Base-by-base conservation (phyloP, 2,113 vertebrate species). In the Anoplopoma fimbria region DNA sequence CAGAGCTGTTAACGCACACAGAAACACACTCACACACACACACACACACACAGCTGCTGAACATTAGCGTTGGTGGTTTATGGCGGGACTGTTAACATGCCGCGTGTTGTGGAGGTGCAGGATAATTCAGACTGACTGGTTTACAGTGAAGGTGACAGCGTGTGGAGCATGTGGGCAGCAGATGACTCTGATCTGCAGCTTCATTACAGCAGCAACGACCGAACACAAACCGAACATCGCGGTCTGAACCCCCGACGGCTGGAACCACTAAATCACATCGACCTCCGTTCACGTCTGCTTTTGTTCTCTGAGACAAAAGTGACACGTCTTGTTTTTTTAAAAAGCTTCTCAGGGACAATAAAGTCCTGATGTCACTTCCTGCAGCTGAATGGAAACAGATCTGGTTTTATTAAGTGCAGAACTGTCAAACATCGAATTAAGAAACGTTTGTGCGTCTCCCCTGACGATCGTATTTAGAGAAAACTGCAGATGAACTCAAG, bases 81-180 rank as follows among this genome's bases (percentile, higher is more conserved):
- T 25, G 29, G 65, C 31, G 0, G 75, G 13, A 19, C 38, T 9
- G 76, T 49, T 29, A 78, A 60, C 65, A 17, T 4, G 14, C 42
- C 4, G 42, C 42, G 51, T n/a, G 51, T 55, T 1, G 51, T 9
- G 38, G 70, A 42, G 53, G 21, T 14, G 6, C 76, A 33, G 34
- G 47, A 58, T 84, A 74, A 88, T 87, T 79, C 77, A 79, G 86
- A 64, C 64, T 71, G 86, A 92, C 86, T 81, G 80, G 51, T 90
- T 91, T 88, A 91, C 88, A 42, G 88, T 47, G 67, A 42, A 82
- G 79, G 84, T 81, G 87, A 87, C 74, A 33, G 70, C 36, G 64
- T 75, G 77, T 55, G 85, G 79, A 69, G 87, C 71, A 74, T 33
- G 71, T 61, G 71, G 27, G 38, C 77, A n/a, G 68, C 77, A 79